A percentile compares a stretch with the other conserved stretches of the same genome.
These are phyloP conservation scores for Leptinotarsa lineolata DNA, from an alignment of 1,140 invertebrate species.

Conservation along the genomic window DNA sequence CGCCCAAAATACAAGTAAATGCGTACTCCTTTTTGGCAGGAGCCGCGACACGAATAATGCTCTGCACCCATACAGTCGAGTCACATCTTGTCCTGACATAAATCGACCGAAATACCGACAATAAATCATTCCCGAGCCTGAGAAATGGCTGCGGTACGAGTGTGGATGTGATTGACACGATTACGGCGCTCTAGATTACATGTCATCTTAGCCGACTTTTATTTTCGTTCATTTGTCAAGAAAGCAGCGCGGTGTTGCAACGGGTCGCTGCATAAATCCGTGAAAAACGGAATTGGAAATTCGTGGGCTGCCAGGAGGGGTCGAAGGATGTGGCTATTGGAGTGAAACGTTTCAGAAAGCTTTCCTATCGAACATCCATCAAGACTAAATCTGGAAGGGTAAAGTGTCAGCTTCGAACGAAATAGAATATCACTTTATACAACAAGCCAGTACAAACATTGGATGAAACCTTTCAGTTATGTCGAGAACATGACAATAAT, in stretches of 20 bases:
- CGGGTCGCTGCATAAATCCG: background rate
- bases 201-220: constrained; percentile 5
- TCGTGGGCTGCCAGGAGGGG: background rate
- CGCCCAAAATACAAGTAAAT: too few relatives aligned
- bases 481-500: too few relatives aligned
- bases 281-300: too few relatives aligned
- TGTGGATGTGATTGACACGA: constrained; percentile 9
- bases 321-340: too few relatives aligned
- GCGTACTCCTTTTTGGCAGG: background rate
- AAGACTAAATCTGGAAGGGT: too few relatives aligned
- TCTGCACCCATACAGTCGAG: background rate
- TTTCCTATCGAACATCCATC: too few relatives aligned
- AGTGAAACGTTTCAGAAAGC: too few relatives aligned
- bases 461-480: too few relatives aligned
- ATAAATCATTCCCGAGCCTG: constrained; percentile 12
- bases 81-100: constrained; percentile 12
- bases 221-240: constrained; percentile 17
- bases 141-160: constrained; percentile 6
- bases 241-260: background rate
- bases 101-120: constrained; percentile 12
- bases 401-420: too few relatives aligned
- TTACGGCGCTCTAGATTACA: background rate
- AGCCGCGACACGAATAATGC: background rate
- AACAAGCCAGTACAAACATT: too few relatives aligned
- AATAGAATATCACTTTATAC: too few relatives aligned